A percentile compares a stretch with the other conserved stretches of the same genome.
Conservation (phyloP, 2,797 vertebrate genomes). For the Fistularia tabacaria region DNA sequence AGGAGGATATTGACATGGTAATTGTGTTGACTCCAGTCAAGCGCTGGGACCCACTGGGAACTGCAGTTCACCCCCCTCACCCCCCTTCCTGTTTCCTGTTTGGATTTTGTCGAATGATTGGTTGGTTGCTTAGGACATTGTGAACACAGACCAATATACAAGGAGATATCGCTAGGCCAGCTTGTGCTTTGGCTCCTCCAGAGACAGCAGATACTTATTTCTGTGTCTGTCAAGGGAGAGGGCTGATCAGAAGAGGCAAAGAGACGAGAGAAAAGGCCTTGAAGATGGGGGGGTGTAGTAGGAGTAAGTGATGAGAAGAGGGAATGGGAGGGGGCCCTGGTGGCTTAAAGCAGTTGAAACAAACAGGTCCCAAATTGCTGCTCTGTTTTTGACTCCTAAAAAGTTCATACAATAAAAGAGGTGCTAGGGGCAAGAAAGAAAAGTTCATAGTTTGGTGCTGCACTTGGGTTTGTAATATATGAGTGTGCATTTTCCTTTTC, state of each 20-base stretch:
- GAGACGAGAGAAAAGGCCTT: constrained; percentile 51
- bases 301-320: constrained; percentile 52
- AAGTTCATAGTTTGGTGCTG: constrained; percentile 39
- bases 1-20: constrained; percentile 96
- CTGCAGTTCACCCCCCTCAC: constrained; percentile 54
- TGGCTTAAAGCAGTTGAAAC: constrained; percentile 88
- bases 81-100: constrained; percentile 55
- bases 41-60: constrained; percentile 85
- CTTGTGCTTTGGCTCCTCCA: constrained; percentile 66
- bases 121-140: constrained; percentile 93
- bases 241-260: constrained; percentile 65
- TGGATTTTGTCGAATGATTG: constrained; percentile 88
- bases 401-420: constrained; percentile 65
- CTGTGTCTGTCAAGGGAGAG: constrained; percentile 80
- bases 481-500: constrained; percentile 1
- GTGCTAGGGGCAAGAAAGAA: constrained; percentile 46
- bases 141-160: constrained; percentile 86
- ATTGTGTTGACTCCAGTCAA: constrained; percentile 89
- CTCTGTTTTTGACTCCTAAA: constrained; percentile 76
- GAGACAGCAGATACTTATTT: constrained; percentile 88
- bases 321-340: constrained; percentile 65
- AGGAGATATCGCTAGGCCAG: constrained; percentile 76
- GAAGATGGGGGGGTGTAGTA: constrained; percentile 43
- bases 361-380: constrained; percentile 85
- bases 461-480: background rate